phyloP scores from a whole-genome alignment of 2,888 invertebrate genomes.

The Hypsopygia costalis region DNA sequence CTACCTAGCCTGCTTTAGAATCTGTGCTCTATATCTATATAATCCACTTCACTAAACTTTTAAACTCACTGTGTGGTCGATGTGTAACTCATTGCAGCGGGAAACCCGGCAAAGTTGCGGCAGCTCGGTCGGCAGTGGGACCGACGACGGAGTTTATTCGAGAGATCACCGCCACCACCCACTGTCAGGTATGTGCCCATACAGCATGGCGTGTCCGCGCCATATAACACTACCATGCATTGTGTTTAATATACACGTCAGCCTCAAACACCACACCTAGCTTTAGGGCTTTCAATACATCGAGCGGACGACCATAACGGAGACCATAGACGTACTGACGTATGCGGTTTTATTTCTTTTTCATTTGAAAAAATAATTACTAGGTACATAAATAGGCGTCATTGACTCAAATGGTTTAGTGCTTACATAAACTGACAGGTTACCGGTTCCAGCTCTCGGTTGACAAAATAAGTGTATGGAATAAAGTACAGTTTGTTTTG shows the following conservation, averaged over 20 bases:
- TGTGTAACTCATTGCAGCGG: slow-evolving; percentile 32
- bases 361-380: too few relatives aligned
- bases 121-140: slow-evolving; percentile 66
- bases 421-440: too few relatives aligned
- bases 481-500: too few relatives aligned
- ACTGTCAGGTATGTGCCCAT: slow-evolving; percentile 48
- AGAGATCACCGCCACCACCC: slow-evolving; percentile 62
- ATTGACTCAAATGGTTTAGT: too few relatives aligned
- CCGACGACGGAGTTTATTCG: slow-evolving; percentile 65
- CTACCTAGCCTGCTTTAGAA: too few relatives aligned
- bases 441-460: too few relatives aligned
- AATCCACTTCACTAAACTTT: background rate
- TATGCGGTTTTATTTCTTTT: too few relatives aligned
- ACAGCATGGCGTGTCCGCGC: background rate
- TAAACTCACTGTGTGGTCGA: background rate
- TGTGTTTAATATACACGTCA: slow-evolving; percentile 8
- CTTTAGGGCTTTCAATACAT: background rate
- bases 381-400: too few relatives aligned
- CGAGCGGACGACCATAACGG: too few relatives aligned
- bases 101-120: slow-evolving; percentile 71
- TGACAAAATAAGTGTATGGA: too few relatives aligned
- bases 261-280: slow-evolving; percentile 6
- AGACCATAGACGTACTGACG: too few relatives aligned
- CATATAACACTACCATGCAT: slow-evolving; percentile 6
- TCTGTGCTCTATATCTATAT: background rate